phyloP scores from a whole-genome alignment of 2,888 invertebrate genomes.

The Eupithecia pulchellata region DNA sequence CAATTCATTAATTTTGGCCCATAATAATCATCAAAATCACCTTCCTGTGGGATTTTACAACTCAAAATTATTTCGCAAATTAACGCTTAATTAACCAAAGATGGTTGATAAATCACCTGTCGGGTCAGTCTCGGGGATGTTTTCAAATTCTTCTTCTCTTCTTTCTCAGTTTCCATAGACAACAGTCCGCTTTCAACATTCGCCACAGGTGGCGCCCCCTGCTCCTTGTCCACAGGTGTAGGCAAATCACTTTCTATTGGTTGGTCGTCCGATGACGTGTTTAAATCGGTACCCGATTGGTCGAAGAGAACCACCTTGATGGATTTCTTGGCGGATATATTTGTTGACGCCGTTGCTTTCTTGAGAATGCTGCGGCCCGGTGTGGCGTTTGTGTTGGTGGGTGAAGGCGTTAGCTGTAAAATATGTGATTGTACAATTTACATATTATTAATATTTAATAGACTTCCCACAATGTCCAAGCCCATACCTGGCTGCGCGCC shows the following conservation, averaged over 20 bases:
- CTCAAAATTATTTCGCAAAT: too few species aligned
- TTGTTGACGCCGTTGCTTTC: slow-evolving; percentile 40
- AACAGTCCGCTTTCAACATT: slow-evolving; percentile 47
- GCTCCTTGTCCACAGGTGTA: too few species aligned
- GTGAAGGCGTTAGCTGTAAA: slow-evolving; percentile 57
- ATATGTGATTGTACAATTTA: too few species aligned
- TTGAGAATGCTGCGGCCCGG: slow-evolving; percentile 77
- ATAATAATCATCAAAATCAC: neutral
- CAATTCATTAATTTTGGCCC: neutral
- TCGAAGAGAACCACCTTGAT: slow-evolving; percentile 72
- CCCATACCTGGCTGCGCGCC: neutral
- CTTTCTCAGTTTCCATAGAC: slow-evolving; percentile 48
- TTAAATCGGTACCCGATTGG: slow-evolving; percentile 28
- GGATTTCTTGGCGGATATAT: slow-evolving; percentile 61
- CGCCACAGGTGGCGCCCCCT: neutral
- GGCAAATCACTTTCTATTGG: too few species aligned
- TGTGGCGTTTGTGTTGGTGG: slow-evolving; percentile 63
- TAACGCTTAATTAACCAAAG: neutral
- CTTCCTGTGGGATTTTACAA: neutral
- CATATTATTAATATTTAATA: neutral
- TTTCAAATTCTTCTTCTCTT: slow-evolving; percentile 57
- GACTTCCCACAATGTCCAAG: neutral
- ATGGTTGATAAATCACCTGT: slow-evolving; percentile 16
- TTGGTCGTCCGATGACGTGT: slow-evolving; percentile 16
- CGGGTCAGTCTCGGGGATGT: slow-evolving; percentile 39